phyloP scores from a whole-genome alignment of 2,113 vertebrate species.

The Eptesicus fuscus region DNA sequence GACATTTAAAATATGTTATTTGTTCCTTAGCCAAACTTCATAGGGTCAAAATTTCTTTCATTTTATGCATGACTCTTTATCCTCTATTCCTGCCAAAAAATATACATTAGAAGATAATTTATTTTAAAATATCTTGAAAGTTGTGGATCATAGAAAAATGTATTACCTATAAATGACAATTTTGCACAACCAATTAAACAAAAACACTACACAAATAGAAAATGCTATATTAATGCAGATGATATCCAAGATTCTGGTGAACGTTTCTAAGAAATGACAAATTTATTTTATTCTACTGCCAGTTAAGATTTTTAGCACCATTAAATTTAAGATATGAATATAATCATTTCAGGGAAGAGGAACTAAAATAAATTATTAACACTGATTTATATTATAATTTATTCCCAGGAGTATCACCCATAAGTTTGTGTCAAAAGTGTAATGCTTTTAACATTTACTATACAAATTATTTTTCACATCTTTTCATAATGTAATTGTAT shows the following conservation, averaged over 20 bases:
- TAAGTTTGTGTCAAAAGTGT: constrained; percentile 21
- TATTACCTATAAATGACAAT: background rate
- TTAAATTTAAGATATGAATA: constrained; percentile 28
- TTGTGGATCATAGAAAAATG: background rate
- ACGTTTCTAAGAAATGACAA: constrained; percentile 22
- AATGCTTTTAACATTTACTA: constrained; percentile 24
- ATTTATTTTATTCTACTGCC: background rate
- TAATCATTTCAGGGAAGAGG: constrained; percentile 4
- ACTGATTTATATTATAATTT: constrained; percentile 35
- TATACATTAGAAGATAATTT: background rate
- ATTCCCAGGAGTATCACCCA: background rate
- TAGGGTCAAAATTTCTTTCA: background rate
- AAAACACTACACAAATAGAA: background rate
- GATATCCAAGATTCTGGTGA: background rate
- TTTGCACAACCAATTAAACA: constrained; percentile 9
- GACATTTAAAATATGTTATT: background rate
- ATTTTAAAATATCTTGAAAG: background rate
- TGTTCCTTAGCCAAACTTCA: background rate
- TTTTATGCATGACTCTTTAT: background rate
- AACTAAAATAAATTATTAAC: constrained; percentile 40
- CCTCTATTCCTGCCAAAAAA: background rate
- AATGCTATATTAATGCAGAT: background rate
- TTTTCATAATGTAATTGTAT: constrained; percentile 32
- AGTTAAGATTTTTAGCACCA: constrained; percentile 17
- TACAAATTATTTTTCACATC: constrained; percentile 22